These are phyloP conservation scores for Prolemur simus DNA, from an alignment of 2,113 vertebrate species.

Conservation along the genomic window DNA sequence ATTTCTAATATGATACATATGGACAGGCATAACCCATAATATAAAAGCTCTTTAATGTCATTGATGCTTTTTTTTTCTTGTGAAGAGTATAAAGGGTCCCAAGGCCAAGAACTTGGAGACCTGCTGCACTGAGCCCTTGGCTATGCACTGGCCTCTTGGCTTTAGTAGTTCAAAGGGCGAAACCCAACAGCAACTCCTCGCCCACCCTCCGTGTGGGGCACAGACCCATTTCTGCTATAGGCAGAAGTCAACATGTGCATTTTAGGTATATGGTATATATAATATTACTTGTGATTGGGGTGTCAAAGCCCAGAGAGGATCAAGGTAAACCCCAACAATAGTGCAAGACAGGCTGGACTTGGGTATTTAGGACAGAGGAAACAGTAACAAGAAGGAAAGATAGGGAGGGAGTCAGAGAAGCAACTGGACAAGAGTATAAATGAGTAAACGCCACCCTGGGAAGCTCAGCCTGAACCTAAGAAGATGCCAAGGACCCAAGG, in stretches of 20 bases:
- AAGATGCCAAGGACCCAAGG: neutral
- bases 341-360: neutral
- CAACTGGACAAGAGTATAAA: neutral
- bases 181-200: neutral
- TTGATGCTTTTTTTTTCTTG: neutral
- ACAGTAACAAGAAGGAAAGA: neutral
- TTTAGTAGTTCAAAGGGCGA: neutral
- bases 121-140: neutral
- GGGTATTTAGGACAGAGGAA: neutral
- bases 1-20: neutral
- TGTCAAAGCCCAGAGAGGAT: neutral
- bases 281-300: neutral
- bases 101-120: neutral
- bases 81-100: neutral
- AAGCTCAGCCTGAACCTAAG: neutral
- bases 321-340: neutral
- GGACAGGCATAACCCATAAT: neutral
- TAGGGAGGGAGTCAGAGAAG: neutral
- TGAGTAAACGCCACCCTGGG: neutral
- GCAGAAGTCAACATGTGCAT: neutral
- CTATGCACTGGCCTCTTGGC: neutral
- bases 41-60: neutral
- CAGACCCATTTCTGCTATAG: neutral
- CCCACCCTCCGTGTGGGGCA: neutral
- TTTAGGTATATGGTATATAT: neutral